A percentile compares a stretch with the other conserved stretches of the same genome.
Evolutionary conservation across 2,113 vertebrate genomes (phyloP).

Genomic region (Xerus inauris): DNA sequence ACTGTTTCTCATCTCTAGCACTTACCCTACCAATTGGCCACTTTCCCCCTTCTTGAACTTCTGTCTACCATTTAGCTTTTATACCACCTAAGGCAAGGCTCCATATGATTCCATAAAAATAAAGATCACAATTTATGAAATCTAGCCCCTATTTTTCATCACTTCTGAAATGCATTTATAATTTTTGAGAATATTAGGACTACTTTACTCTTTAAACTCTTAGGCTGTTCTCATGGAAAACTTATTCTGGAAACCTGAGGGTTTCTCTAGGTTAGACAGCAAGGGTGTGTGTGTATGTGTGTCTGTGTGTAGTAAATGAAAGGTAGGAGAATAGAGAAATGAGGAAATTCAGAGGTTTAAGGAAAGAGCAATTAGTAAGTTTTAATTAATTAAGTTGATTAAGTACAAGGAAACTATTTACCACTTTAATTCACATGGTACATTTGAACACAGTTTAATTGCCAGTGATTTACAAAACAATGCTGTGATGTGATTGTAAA

Average conservation of each 20-base stretch:
- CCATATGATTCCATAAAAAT: background rate
- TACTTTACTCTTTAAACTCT: background rate
- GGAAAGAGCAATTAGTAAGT: background rate
- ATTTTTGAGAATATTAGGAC: background rate
- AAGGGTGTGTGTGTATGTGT: background rate
- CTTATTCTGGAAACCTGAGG: background rate
- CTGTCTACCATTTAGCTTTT: background rate
- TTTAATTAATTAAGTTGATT: slow-evolving; percentile 14
- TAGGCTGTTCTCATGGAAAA: background rate
- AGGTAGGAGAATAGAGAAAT: background rate
- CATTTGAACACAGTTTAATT: background rate
- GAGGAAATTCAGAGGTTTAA: background rate
- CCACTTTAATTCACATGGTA: background rate
- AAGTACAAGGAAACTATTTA: background rate
- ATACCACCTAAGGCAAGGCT: background rate
- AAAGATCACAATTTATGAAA: background rate
- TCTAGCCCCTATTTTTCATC: background rate
- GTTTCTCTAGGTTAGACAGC: background rate
- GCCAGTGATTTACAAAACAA: background rate
- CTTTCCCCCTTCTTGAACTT: background rate
- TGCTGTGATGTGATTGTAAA: background rate
- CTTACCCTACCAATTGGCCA: background rate
- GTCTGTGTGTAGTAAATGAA: background rate
- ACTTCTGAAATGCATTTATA: background rate
- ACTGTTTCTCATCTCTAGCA: background rate